phyloP scores from a whole-genome alignment of 2,797 vertebrate species.

The Sylvia borin region DNA sequence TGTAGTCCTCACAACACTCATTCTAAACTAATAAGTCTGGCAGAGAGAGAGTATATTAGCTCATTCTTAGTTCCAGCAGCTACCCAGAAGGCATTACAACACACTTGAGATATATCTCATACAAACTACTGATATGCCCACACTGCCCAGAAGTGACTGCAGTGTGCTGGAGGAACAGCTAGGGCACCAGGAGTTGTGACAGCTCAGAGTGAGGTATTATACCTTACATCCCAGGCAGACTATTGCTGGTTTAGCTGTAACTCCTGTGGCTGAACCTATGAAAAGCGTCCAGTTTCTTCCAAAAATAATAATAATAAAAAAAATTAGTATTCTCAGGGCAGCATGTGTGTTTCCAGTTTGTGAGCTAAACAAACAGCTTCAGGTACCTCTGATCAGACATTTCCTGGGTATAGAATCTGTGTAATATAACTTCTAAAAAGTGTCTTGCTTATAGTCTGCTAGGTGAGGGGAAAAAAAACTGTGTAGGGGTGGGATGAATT shows the following conservation, averaged over 20 bases:
- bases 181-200: background rate
- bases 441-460: background rate
- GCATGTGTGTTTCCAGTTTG: background rate
- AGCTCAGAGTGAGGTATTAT: constrained; percentile 24
- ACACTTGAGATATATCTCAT: constrained; percentile 44
- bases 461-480: background rate
- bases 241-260: background rate
- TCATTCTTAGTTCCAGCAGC: constrained; percentile 64
- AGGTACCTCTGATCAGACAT: background rate
- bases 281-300: background rate
- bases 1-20: constrained; percentile 37
- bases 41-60: constrained; percentile 60
- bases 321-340: background rate
- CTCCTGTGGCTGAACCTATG: background rate
- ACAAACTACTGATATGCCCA: background rate
- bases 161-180: background rate
- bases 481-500: background rate
- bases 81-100: constrained; percentile 67
- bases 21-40: constrained; percentile 65
- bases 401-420: background rate
- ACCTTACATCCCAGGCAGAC: background rate
- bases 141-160: background rate
- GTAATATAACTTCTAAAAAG: background rate
- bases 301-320: background rate
- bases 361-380: background rate